These are phyloP conservation scores for Helostoma temminkii DNA, from an alignment of 2,797 vertebrate species.

Conservation along the genomic window DNA sequence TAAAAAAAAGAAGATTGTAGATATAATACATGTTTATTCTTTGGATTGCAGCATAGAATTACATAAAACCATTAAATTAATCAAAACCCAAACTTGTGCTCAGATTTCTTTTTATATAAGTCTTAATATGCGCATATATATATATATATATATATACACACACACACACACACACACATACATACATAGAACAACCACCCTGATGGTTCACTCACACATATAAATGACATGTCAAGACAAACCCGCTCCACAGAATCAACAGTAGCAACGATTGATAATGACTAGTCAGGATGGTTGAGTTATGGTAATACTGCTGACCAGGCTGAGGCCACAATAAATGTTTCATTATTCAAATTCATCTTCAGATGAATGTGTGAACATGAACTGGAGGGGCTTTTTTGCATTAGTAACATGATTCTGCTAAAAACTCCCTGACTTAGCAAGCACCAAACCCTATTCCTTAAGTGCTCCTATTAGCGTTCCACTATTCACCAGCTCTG, in stretches of 20 bases:
- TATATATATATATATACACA: slow-evolving; percentile 29
- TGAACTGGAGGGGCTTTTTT: slow-evolving; percentile 18
- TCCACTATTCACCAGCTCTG: slow-evolving; percentile 10
- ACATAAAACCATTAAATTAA: slow-evolving; percentile 84
- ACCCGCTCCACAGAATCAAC: slow-evolving; percentile 61
- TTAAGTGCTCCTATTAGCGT: slow-evolving; percentile 9
- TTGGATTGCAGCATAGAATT: slow-evolving; percentile 93
- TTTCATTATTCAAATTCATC: slow-evolving; percentile 4
- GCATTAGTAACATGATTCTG: slow-evolving; percentile 26
- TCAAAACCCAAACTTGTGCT: slow-evolving; percentile 85
- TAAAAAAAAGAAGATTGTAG: slow-evolving; percentile 81
- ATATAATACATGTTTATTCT: slow-evolving; percentile 92
- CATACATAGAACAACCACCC: too few relatives aligned
- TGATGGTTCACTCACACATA: too few relatives aligned
- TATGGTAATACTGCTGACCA: slow-evolving; percentile 58
- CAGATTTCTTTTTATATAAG: slow-evolving; percentile 75
- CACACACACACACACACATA: too few relatives aligned
- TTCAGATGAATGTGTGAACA: slow-evolving; percentile 23
- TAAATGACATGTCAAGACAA: slow-evolving; percentile 52
- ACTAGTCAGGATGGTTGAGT: slow-evolving; percentile 38
- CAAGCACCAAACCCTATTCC: slow-evolving; percentile 50
- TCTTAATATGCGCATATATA: slow-evolving; percentile 73
- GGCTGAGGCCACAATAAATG: slow-evolving; percentile 38
- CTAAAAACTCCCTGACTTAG: slow-evolving; percentile 27
- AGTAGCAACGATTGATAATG: slow-evolving; percentile 52